Evolutionary conservation across 2,797 vertebrate species (phyloP).

Genomic region (Acanthiza pusilla): DNA sequence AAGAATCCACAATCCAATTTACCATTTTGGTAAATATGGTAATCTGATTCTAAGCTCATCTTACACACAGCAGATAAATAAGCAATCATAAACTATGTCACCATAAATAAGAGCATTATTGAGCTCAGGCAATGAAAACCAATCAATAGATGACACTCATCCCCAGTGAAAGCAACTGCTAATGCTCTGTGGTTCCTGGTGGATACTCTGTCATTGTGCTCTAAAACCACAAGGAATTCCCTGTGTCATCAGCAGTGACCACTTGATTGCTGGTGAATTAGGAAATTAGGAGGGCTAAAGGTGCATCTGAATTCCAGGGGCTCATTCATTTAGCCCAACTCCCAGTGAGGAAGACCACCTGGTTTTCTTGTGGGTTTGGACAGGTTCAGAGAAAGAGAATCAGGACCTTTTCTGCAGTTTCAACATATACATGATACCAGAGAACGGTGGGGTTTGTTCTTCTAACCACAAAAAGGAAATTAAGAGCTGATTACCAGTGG

Average conservation of each 20-base stretch:
- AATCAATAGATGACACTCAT: constrained; percentile 46
- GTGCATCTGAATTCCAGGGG: neutral
- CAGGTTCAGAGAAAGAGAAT: neutral
- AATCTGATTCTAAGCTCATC: neutral
- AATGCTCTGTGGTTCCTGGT: constrained; percentile 25
- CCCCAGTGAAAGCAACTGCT: neutral
- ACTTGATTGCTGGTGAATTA: neutral
- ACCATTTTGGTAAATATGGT: neutral
- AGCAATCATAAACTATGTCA: neutral
- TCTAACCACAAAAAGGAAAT: neutral
- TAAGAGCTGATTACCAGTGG: neutral
- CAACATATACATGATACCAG: no score
- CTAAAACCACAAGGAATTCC: constrained; percentile 59
- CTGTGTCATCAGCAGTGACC: constrained; percentile 35
- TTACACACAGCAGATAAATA: neutral
- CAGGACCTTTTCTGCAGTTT: neutral
- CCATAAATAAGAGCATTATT: constrained; percentile 23
- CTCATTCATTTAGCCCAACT: neutral
- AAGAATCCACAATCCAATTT: neutral
- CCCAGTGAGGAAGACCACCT: neutral
- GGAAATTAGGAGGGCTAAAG: neutral
- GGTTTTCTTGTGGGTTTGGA: neutral
- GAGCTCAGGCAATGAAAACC: constrained; percentile 11
- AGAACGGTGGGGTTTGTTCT: neutral
- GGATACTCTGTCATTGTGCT: constrained; percentile 21